Base-by-base conservation (phyloP, 2,888 invertebrate genomes). In the Torymus texanus region DNA sequence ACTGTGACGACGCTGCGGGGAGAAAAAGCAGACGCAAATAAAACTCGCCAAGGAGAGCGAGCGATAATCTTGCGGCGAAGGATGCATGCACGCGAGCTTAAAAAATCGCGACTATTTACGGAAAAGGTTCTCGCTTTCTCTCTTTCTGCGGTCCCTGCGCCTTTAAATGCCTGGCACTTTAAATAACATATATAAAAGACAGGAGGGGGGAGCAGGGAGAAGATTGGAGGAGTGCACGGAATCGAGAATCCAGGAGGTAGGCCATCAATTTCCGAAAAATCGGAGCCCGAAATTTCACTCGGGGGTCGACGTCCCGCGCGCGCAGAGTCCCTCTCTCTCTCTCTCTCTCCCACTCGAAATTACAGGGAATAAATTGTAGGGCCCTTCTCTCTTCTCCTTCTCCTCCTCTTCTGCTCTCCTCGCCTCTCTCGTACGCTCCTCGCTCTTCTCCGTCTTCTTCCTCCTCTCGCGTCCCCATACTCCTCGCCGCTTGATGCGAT, bases 361-460 rank as follows among this genome's bases (percentile, higher is more conserved):
- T 88, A 87, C 87, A 86, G 83, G 86, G 86, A 88, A 87, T 88
- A 88, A 88, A 87, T 85, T 87, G 85, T 88, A 87, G 86, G 85
- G 86, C 86, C 83, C 83, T 81, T 85, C 58, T 68, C 78, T 58
- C 29, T 41, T 14, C 18, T 77, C 80, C 71, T 83, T 70, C 62
- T 67, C 63, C 50, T 55, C 72, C 55, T 73, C n/a, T 51, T 75
- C 68, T 59, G 65, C 72, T 76, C 50, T 70, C 79, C 66, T 80
- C 73, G 68, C 67, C 76, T 78, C 81, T 78, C 78, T 75, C 59
- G 21, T 59, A 55, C 24, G 61, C 53, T 66, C 21, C 59, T 68
- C 24, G 50, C 29, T 80, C 81, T 85, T 71, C 24, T 61, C 77
- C 75, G 73, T 75, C 78, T 70, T 59, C 75, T 75, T 73, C 77